phyloP scores from a whole-genome alignment of 2,113 vertebrate genomes.

The Uria aalge region DNA sequence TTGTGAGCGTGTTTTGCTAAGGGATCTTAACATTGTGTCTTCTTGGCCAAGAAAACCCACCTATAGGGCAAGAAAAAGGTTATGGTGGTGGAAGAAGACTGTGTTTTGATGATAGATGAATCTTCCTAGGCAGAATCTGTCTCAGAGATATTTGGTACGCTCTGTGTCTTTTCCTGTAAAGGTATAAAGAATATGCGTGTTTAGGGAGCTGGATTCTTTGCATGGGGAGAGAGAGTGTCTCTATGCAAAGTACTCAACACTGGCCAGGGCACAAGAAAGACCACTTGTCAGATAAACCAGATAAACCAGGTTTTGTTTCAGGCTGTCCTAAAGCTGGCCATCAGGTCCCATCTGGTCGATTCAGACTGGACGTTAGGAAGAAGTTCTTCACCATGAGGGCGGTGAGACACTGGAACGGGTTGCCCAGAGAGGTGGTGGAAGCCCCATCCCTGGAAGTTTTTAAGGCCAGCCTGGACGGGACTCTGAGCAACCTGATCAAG shows the following conservation, averaged over 20 bases:
- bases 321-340: neutral
- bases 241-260: neutral
- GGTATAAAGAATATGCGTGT: rapidly evolving
- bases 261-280: neutral
- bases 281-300: neutral
- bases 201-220: neutral
- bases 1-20: neutral
- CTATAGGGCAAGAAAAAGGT: neutral
- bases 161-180: neutral
- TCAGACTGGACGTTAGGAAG: too few relatives aligned
- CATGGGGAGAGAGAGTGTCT: neutral
- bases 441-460: too few relatives aligned
- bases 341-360: neutral
- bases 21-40: neutral
- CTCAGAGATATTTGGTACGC: rapidly evolving
- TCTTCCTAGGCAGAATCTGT: neutral
- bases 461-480: too few relatives aligned
- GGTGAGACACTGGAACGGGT: too few relatives aligned
- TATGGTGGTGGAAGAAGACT: neutral
- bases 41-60: neutral
- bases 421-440: too few relatives aligned
- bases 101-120: neutral
- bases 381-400: too few relatives aligned
- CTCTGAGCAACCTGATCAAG: too few relatives aligned
- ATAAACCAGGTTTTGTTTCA: neutral